Conservation (phyloP, 2,888 invertebrate species). For the Campoplex capitator region DNA sequence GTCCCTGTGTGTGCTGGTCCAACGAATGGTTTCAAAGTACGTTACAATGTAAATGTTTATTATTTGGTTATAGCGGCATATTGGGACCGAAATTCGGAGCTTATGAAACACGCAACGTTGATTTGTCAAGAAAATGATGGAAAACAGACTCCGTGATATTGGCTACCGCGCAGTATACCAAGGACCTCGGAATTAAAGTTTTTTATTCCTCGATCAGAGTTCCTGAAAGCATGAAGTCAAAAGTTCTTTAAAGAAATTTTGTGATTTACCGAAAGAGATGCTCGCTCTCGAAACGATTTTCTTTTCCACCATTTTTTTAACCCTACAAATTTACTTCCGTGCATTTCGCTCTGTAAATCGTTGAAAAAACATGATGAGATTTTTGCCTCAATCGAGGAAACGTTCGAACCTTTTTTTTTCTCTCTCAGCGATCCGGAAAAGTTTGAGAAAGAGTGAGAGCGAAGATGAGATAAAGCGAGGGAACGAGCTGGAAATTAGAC, state of each 20-base stretch:
- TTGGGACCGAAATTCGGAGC: background rate
- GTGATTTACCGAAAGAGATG: slow-evolving; percentile 11
- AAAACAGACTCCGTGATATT: background rate
- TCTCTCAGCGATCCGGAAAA: background rate
- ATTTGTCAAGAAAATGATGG: background rate
- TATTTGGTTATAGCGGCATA: background rate
- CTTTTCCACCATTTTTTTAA: background rate
- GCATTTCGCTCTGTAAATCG: slow-evolving; percentile 40
- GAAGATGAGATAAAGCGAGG: background rate
- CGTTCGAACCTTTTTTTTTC: slow-evolving; percentile 13
- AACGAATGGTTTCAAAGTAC: background rate
- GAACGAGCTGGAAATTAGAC: slow-evolving; percentile 14
- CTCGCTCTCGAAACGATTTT: slow-evolving; percentile 3
- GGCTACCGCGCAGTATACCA: too few species aligned
- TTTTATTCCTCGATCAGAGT: background rate
- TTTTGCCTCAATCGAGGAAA: background rate
- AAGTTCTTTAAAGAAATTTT: background rate
- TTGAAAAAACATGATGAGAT: slow-evolving; percentile 39
- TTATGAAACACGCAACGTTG: too few species aligned
- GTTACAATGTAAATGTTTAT: background rate
- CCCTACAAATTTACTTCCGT: slow-evolving; percentile 13
- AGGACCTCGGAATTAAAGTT: background rate
- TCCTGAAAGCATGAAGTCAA: background rate
- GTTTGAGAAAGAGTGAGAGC: background rate
- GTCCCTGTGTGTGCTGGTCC: background rate